phyloP scores from a whole-genome alignment of 2,797 vertebrate species.

The Coluber constrictor region DNA sequence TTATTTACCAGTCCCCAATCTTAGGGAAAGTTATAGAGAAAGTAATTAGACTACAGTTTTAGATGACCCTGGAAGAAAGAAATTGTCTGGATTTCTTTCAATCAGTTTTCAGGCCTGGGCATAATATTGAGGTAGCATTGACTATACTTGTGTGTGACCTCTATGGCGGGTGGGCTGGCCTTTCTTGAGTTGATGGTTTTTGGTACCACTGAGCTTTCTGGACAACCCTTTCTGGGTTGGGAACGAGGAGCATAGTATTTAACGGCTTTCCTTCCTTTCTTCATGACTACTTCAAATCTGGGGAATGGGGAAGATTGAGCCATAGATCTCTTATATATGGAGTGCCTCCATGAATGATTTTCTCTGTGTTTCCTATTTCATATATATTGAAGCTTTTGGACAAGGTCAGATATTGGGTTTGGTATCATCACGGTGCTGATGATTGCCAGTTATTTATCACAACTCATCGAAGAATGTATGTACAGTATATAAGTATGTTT shows the following conservation, averaged over 20 bases:
- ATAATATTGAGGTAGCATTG: neutral
- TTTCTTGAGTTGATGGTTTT: neutral
- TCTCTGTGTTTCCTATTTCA: neutral
- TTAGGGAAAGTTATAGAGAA: neutral
- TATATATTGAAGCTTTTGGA: neutral
- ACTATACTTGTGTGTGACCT: neutral
- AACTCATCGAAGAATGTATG: neutral
- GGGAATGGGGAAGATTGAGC: neutral
- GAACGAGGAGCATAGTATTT: neutral
- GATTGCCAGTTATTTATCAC: neutral
- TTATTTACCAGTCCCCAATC: neutral
- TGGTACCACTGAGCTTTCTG: neutral
- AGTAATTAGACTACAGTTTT: neutral
- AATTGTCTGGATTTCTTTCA: neutral
- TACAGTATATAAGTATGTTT: neutral
- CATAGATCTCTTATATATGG: neutral
- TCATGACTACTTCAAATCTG: neutral
- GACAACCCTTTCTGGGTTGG: neutral
- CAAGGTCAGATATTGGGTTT: neutral
- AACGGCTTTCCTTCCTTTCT: neutral
- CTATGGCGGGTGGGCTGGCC: neutral
- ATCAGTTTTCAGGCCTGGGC: neutral
- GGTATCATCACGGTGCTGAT: neutral
- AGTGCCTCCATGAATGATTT: neutral
- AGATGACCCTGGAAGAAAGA: neutral